Percentiles rank a stretch among this genome's conserved stretches.
These are phyloP conservation scores for Thaleichthys pacificus DNA, from an alignment of 2,797 vertebrate genomes.

Conservation along the genomic window DNA sequence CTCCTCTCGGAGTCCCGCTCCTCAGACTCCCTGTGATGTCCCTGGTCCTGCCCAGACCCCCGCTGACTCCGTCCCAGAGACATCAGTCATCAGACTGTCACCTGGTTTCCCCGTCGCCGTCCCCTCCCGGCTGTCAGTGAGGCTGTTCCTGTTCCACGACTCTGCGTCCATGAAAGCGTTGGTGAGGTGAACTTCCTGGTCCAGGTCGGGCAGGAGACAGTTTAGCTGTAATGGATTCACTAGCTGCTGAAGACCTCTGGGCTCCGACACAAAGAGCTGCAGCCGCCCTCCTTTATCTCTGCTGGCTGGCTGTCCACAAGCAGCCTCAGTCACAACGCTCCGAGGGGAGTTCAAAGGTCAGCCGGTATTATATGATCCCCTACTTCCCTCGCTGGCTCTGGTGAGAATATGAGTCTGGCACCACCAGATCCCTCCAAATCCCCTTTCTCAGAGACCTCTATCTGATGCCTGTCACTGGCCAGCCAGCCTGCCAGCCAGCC, in stretches of 20 bases:
- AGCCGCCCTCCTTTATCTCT: conserved; percentile 52
- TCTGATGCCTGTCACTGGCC: conserved; percentile 49
- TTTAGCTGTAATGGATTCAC: conserved; percentile 72
- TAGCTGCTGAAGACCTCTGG: conserved; percentile 61
- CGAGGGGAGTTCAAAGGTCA: conserved; percentile 59
- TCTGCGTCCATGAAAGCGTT: conserved; percentile 29
- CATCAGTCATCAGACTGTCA: conserved; percentile 57
- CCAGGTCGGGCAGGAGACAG: conserved; percentile 69
- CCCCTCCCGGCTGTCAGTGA: conserved; percentile 66
- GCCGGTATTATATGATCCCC: conserved; percentile 48
- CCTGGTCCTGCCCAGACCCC: conserved; percentile 43
- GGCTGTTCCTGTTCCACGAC: conserved; percentile 64
- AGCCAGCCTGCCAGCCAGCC: conserved; percentile 7
- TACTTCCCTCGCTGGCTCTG: conserved; percentile 41
- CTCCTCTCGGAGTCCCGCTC: too few species aligned
- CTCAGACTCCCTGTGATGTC: conserved; percentile 54
- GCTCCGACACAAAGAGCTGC: conserved; percentile 61
- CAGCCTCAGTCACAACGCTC: conserved; percentile 38
- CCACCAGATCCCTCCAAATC: conserved; percentile 40
- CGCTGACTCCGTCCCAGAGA: conserved; percentile 56
- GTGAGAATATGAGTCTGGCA: conserved; percentile 31
- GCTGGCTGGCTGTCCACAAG: conserved; percentile 53
- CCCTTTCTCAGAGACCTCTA: conserved; percentile 31
- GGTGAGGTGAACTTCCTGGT: conserved; percentile 53
- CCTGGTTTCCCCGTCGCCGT: conserved; percentile 60